Evolutionary conservation across 2,888 invertebrate genomes (phyloP), one percentile per base, ranked within the genome.

Genomic region (Heterodera filipjevi): DNA sequence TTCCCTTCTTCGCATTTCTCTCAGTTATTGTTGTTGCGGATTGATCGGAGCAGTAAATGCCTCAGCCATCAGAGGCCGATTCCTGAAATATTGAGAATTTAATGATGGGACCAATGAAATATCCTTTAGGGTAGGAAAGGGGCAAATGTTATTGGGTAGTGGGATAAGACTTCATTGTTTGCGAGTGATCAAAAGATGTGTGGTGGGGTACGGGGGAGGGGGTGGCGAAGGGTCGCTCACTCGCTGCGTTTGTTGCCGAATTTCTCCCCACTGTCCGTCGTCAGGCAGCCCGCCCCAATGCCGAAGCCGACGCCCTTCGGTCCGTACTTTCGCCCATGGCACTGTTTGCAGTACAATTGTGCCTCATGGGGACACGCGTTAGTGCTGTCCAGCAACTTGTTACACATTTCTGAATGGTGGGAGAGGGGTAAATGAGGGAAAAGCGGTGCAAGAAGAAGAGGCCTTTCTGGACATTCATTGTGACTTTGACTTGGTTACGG

Each of bases 241-340:
- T 74, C 78, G 49, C 32, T 46, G 33, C 59, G 30, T 66, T 77
- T 85, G 73, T 81, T 82, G 71, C 93, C 93, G 90, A 96, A 93
- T 90, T 95, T 95, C 84, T 94, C 93, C 86, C 96, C 96, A 90
- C 93, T 91, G 92, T 97, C 96, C 95, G 95, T 97, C 91, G 94
- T 95, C 90, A 97, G 93, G 91, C 95, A 94, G 85, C 97, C 98
- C 89, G 97, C 97, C 89, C 98, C 98, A 90, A 95, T 95, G 87
- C 98, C 98, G 91, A 96, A 98, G 89, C 97, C 97, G 92, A 96
- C 96, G 88, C 96, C 81, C 90, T 96, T 96, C 76, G 96, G 96
- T 87, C 96, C 97, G 93, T 94, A 96, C 91, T 95, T 96, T 91
- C 96, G 95, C 89, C 96, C 96, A 90, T 98, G 96, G 53, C 97